Evolutionary conservation across 2,797 vertebrate species (phyloP).

Genomic region (Notolepis coatsorum): DNA sequence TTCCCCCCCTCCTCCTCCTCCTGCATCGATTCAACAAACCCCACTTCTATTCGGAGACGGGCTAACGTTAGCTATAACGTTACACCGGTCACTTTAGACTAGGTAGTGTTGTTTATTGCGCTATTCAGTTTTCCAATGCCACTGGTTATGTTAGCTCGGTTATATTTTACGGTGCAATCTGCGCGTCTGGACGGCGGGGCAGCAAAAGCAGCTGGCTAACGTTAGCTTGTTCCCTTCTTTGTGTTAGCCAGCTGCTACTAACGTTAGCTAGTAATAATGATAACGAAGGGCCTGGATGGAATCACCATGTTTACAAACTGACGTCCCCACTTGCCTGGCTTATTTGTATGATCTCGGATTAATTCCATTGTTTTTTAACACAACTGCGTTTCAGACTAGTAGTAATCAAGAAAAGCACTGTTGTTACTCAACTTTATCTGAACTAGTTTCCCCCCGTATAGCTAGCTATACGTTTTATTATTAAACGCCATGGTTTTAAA

Average conservation of each 20-base stretch:
- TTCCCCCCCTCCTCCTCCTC: slow-evolving; percentile 3
- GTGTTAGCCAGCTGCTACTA: slow-evolving; percentile 63
- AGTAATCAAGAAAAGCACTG: background rate
- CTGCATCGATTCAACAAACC: slow-evolving; percentile 27
- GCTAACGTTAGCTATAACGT: background rate
- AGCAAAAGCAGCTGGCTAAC: slow-evolving; percentile 50
- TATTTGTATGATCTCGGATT: background rate
- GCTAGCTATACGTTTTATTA: too few species aligned
- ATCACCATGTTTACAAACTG: slow-evolving; percentile 69
- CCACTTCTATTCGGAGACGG: slow-evolving; percentile 14
- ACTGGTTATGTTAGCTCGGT: background rate
- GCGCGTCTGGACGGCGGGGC: slow-evolving; percentile 44
- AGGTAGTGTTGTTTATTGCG: fast-evolving
- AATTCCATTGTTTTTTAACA: background rate
- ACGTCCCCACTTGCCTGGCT: slow-evolving; percentile 10
- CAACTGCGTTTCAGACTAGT: background rate
- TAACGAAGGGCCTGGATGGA: slow-evolving; percentile 57
- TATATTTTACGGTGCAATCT: background rate
- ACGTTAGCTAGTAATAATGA: slow-evolving; percentile 59
- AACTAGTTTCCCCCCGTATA: background rate
- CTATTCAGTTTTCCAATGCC: fast-evolving
- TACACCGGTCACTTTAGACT: background rate
- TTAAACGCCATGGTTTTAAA: slow-evolving; percentile 60
- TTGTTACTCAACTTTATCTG: background rate
- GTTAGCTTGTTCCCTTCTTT: slow-evolving; percentile 71